Percentiles rank a stretch among this genome's conserved stretches.
Evolutionary conservation across 2,113 vertebrate species (phyloP).

Genomic region (Centropus unirufus): DNA sequence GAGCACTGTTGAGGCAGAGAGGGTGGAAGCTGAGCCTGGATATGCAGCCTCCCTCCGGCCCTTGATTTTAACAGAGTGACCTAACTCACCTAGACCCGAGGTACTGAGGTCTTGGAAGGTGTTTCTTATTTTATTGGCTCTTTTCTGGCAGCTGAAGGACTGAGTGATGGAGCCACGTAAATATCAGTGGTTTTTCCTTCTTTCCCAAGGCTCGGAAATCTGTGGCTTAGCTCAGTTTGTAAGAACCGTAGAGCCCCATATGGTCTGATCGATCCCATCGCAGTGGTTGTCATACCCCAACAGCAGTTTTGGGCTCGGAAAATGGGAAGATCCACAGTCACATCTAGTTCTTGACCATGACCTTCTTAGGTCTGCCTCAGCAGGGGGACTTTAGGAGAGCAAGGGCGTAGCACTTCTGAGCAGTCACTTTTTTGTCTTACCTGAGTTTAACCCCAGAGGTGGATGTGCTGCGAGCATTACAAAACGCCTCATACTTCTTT

Average conservation of each 20-base stretch:
- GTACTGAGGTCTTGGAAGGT: fast-evolving
- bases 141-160: not conserved
- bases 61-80: not conserved
- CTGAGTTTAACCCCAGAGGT: not conserved
- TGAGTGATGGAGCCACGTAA: fast-evolving
- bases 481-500: not conserved
- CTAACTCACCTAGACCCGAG: not conserved
- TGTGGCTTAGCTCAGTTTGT: not conserved
- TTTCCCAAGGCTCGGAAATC: not conserved
- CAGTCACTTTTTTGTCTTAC: not conserved
- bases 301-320: not conserved
- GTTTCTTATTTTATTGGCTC: not conserved
- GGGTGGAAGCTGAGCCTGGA: not conserved
- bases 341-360: fast-evolving
- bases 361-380: not conserved
- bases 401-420: not conserved
- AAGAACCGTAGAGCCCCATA: fast-evolving
- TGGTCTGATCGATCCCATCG: fast-evolving
- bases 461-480: not conserved
- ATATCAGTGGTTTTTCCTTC: fast-evolving
- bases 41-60: not conserved
- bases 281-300: fast-evolving
- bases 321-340: not conserved
- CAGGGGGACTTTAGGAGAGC: not conserved
- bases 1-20: not conserved